phyloP scores from a whole-genome alignment of 2,888 invertebrate species.

The Galerucella pusilla region DNA sequence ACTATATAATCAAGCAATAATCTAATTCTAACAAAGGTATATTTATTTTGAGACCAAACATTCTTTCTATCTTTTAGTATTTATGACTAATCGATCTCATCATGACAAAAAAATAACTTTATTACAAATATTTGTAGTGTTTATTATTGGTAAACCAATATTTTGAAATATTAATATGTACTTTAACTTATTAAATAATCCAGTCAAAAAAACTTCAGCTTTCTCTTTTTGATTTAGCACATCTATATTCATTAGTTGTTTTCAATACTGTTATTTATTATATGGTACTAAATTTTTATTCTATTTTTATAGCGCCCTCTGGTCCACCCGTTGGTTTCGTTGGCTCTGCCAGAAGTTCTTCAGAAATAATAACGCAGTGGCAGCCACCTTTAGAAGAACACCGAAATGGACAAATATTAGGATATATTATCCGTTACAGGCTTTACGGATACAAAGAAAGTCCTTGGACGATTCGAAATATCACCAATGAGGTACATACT shows the following conservation, averaged over 20 bases:
- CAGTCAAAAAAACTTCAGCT: background rate
- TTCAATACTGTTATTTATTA: background rate
- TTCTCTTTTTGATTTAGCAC: background rate
- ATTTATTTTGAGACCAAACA: too few species aligned
- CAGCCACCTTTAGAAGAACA: slow-evolving; percentile 94
- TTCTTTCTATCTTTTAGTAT: too few species aligned
- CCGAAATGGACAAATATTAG: slow-evolving; percentile 93
- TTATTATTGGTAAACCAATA: too few species aligned
- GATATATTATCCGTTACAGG: slow-evolving; percentile 92
- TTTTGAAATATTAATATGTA: too few species aligned
- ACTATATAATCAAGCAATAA: background rate
- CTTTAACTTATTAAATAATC: too few species aligned
- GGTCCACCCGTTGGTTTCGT: slow-evolving; percentile 95
- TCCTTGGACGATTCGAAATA: slow-evolving; percentile 92
- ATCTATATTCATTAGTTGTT: background rate
- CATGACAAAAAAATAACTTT: too few species aligned
- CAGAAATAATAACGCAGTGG: slow-evolving; percentile 97
- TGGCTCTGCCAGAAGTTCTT: slow-evolving; percentile 92
- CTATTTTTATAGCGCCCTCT: slow-evolving; percentile 82
- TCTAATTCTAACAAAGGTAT: background rate
- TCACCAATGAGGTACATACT: slow-evolving; percentile 79
- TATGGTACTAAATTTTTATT: background rate
- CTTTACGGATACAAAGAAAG: slow-evolving; percentile 91
- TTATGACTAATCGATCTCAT: too few species aligned
- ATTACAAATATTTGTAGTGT: too few species aligned